These are phyloP conservation scores for Clostera curtula DNA, from an alignment of 2,888 invertebrate species.

Conservation along the genomic window DNA sequence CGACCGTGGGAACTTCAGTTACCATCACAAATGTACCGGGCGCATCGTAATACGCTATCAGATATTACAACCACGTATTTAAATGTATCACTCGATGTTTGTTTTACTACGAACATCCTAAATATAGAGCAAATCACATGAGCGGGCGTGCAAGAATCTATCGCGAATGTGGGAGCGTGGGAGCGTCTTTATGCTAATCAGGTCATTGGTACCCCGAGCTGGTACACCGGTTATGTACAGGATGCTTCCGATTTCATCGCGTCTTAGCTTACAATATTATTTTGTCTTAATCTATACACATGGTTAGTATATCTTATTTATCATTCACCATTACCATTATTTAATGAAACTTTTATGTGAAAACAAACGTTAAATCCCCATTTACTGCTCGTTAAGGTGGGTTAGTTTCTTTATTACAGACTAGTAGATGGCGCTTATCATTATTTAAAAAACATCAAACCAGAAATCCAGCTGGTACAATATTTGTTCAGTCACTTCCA, in stretches of 20 bases:
- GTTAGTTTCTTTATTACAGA: too few relatives aligned
- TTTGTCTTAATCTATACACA: too few relatives aligned
- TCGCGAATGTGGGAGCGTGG: slow-evolving; percentile 62
- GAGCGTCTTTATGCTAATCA: slow-evolving; percentile 68
- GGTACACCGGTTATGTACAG: slow-evolving; percentile 49
- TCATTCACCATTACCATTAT: too few relatives aligned
- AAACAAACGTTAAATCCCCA: too few relatives aligned
- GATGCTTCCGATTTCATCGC: slow-evolving; percentile 22
- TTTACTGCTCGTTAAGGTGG: too few relatives aligned
- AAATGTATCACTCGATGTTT: slow-evolving; percentile 57
- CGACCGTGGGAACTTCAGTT: slow-evolving; percentile 48
- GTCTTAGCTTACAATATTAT: too few relatives aligned
- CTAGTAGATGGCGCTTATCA: too few relatives aligned
- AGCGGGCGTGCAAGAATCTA: slow-evolving; percentile 72
- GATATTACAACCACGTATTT: slow-evolving; percentile 44
- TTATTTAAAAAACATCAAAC: too few relatives aligned
- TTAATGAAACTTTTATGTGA: too few relatives aligned
- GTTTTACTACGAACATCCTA: slow-evolving; percentile 66
- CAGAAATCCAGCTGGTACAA: too few relatives aligned
- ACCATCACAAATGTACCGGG: slow-evolving; percentile 24
- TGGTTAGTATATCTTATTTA: too few relatives aligned
- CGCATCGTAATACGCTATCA: slow-evolving; percentile 27
- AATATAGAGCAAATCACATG: slow-evolving; percentile 73
- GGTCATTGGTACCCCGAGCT: slow-evolving; percentile 70
- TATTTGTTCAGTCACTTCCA: too few relatives aligned